Conservation (phyloP, 2,888 invertebrate genomes). For the Tipula helvola region DNA sequence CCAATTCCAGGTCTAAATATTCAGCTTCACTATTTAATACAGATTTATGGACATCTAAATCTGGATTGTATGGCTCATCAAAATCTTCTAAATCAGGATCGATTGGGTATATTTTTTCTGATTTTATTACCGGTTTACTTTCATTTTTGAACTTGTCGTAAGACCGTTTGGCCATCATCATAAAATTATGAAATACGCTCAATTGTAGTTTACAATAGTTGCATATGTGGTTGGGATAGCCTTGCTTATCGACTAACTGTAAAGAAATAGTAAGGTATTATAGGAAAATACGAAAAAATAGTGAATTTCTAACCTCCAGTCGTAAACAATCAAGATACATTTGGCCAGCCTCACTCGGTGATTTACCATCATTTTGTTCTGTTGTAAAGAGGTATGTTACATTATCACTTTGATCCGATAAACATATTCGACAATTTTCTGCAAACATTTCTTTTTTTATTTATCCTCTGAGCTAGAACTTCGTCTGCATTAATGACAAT, state of each 20-base stretch:
- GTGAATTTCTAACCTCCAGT: not conserved
- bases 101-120: not conserved
- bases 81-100: not conserved
- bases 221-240: conserved; percentile 22
- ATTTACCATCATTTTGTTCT: not conserved
- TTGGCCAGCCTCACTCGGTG: not conserved
- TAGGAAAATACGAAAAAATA: not conserved
- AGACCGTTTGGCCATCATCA: conserved; percentile 20
- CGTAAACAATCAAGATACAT: not conserved
- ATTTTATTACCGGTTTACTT: not conserved
- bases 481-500: too few species aligned
- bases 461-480: not conserved
- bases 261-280: not conserved
- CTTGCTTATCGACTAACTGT: conserved; percentile 13
- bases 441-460: not conserved
- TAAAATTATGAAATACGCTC: conserved; percentile 24
- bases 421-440: not conserved
- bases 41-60: not conserved
- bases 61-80: not conserved
- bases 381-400: not conserved
- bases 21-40: not conserved
- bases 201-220: conserved; percentile 25
- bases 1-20: not conserved
- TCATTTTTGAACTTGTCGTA: conserved; percentile 9
- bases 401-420: not conserved